Evolutionary conservation across 2,888 invertebrate species (phyloP).

Genomic region (Antheraea assamensis): DNA sequence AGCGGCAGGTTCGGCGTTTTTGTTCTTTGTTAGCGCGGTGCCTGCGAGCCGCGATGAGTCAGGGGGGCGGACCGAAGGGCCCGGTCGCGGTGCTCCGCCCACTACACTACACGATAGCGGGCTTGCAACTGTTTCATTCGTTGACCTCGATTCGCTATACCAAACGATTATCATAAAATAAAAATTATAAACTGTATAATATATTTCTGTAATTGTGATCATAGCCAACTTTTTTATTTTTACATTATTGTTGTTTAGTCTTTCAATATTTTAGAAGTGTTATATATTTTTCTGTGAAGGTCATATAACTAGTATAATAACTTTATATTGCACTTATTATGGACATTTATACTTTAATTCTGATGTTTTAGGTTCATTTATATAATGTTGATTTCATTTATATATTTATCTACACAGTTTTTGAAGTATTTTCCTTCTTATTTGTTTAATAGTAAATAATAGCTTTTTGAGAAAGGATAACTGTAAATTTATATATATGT

Average conservation of each 20-base stretch:
- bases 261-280: not conserved
- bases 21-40: slow-evolving; percentile 34
- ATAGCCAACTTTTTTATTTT: slow-evolving; percentile 19
- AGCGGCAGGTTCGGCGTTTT: slow-evolving; percentile 39
- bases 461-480: too few species aligned
- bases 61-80: slow-evolving; percentile 27
- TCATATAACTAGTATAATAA: not conserved
- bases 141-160: not conserved
- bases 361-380: not conserved
- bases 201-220: not conserved
- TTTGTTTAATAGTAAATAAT: too few species aligned
- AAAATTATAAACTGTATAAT: not conserved
- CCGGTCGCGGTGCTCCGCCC: slow-evolving; percentile 26
- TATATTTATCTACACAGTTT: too few species aligned
- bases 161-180: not conserved
- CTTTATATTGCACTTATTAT: not conserved
- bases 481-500: too few species aligned
- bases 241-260: not conserved
- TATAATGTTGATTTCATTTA: too few species aligned
- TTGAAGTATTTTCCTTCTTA: too few species aligned
- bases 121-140: slow-evolving; percentile 3
- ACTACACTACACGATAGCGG: not conserved
- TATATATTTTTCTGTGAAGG: not conserved
- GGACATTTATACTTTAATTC: not conserved
- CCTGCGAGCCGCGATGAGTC: slow-evolving; percentile 34